Base-by-base conservation (phyloP, 2,797 vertebrate species). In the Eremophila alpestris region DNA sequence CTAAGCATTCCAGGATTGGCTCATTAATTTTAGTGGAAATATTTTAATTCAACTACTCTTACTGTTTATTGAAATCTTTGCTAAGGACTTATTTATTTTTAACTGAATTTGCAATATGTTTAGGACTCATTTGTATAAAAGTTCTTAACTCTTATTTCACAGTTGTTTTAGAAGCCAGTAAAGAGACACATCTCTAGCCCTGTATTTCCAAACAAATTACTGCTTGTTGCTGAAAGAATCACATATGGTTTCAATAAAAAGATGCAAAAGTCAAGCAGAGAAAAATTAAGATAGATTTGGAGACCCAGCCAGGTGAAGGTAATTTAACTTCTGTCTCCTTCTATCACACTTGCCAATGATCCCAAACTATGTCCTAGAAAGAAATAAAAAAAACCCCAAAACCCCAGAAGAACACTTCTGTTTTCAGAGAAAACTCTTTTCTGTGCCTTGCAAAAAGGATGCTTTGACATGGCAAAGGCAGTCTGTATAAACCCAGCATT, bases 61-160 rank as follows among this genome's bases (percentile, higher is more conserved):
- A 90, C 36, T 90, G 83, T 78, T 89, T 80, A 45, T 65, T 95
- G 90, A 80, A 96, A 82, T 29, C 86, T 55, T 10, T 54, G 55
- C 93, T 93, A 63, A 93, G 85, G 86, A 90, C 71, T 95, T 93
- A 96, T 84, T 92, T 91, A 93, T 93, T 95, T 95, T 87, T 71
- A 88, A 79, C 90, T 59, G 81, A 91, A 88, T 89, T 81, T 68
- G 77, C 83, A 70, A 90, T 86, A 59, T 95, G 91, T 95, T 94
- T 90, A 69, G 95, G 41, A 94, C 78, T 83, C 77, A 69, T 87
- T 89, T 91, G 56, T 79, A 38, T 48, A 75, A 90, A 93, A 80
- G 54, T 96, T 95, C 62, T 80, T 45, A 73, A 87, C 67, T 81
- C 83, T 54, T 56, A 40, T 83, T 85, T 94, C 86, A 60, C 84